Base-by-base conservation (phyloP, 2,888 invertebrate genomes). In the Caenorhabditis drosophilae region DNA sequence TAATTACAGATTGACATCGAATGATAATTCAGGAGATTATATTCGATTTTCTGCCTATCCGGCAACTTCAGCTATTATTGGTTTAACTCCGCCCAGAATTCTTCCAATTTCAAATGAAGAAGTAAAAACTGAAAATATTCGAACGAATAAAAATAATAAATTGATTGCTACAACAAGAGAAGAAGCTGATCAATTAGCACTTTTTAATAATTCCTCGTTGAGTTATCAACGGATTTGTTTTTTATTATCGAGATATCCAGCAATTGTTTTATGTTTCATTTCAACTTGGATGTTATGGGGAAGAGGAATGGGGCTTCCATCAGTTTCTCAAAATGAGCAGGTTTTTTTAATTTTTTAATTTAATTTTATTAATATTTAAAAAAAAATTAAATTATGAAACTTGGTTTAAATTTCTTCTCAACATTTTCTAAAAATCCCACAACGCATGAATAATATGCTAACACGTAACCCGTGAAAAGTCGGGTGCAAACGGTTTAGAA, bases 281-380 rank as follows among this genome's bases (percentile, higher is more conserved):
- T 42, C 58, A 31, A 66, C 61, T 18, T 64, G 69, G 64, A 58
- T 69, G 57, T 16, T 69, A 16, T 69, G 69, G 64, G 64, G 69
- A 48, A 45, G 64, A 12, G 64, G 64, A 40, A 20, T 66, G 26
- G 56, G 59, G 16, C 34, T 59, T 55, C 47, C 6, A 4, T 47
- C 59, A 6, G 52, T 51, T 18, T 23, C 49, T 15, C 48, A 55
- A n/a, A 59, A 56, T 31, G 66, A 66, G 25, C 58, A 64, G 35
- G 50, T 62, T n/a, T n/a, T n/a, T n/a, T n/a, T n/a, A n/a, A n/a
- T n/a, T n/a, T n/a, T n/a, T n/a, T n/a, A n/a, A n/a, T n/a, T n/a
- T n/a, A n/a, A n/a, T n/a, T n/a, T n/a, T n/a, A n/a, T n/a, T n/a
- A n/a, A n/a, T n/a, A n/a, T n/a, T n/a, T n/a, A n/a, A n/a, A n/a